Evolutionary conservation across 1,140 invertebrate species (phyloP).

Genomic region (Tetragnatha versicolor): DNA sequence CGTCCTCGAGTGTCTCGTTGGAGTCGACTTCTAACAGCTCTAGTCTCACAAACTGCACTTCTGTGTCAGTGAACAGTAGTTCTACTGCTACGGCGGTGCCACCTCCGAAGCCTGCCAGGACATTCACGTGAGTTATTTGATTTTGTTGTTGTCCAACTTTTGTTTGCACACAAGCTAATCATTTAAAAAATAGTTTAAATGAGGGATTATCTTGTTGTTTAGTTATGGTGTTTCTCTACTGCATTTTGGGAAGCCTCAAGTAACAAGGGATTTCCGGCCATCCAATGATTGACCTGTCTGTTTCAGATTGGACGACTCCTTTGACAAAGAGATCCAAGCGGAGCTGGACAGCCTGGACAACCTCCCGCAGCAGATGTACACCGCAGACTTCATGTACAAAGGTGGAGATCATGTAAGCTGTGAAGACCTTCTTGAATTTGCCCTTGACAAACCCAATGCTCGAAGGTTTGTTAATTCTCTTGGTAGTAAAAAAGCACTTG

Average conservation of each 20-base stretch:
- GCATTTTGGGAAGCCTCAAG: too few species aligned
- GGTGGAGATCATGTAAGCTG: slow-evolving; percentile 82
- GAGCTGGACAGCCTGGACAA: slow-evolving; percentile 73
- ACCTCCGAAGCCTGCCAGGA: slow-evolving; percentile 56
- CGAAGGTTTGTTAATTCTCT: too few species aligned
- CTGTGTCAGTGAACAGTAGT: background rate
- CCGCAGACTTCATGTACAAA: slow-evolving; percentile 58
- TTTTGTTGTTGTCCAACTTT: too few species aligned
- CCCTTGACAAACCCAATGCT: slow-evolving; percentile 82
- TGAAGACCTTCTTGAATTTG: slow-evolving; percentile 90
- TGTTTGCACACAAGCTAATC: too few species aligned
- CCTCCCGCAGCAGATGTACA: slow-evolving; percentile 59
- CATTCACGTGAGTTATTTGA: slow-evolving; percentile 51
- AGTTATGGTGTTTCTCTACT: too few species aligned
- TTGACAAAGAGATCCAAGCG: slow-evolving; percentile 72
- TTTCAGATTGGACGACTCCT: slow-evolving; percentile 68
- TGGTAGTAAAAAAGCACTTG: too few species aligned
- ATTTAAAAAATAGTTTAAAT: too few species aligned
- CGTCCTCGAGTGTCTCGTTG: slow-evolving; percentile 8
- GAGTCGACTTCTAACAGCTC: slow-evolving; percentile 31
- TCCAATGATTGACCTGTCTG: too few species aligned
- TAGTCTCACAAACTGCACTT: slow-evolving; percentile 36
- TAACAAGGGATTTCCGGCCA: too few species aligned
- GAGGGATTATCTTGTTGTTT: too few species aligned
- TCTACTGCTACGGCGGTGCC: slow-evolving; percentile 4